phyloP scores from a whole-genome alignment of 1,140 invertebrate species.

The Heliconius melpomene region DNA sequence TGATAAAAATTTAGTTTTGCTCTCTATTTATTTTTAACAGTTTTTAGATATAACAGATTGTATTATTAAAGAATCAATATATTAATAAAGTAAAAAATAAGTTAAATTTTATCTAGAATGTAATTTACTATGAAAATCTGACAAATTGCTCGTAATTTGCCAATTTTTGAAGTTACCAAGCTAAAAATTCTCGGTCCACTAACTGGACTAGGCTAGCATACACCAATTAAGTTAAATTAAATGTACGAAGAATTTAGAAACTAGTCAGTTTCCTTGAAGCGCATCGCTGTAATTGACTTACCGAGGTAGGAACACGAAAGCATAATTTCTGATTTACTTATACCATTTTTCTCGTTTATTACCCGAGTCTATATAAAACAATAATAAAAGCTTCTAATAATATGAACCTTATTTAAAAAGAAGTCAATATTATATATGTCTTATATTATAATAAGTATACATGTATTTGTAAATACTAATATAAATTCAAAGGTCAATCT shows the following conservation, averaged over 20 bases:
- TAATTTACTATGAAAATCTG: constrained; percentile 4
- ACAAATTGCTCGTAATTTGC: neutral
- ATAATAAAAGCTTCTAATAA: neutral
- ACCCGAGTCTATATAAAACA: neutral
- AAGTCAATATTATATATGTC: neutral
- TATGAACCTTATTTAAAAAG: neutral
- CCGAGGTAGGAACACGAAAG: constrained; percentile 66
- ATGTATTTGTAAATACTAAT: too few species aligned
- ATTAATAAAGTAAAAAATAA: too few species aligned
- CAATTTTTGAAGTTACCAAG: constrained; percentile 17
- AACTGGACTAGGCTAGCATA: constrained; percentile 43
- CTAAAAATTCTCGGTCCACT: constrained; percentile 36
- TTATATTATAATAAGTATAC: too few species aligned
- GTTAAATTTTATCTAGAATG: neutral
- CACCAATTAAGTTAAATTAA: constrained; percentile 79
- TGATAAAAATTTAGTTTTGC: too few species aligned
- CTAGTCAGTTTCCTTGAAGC: constrained; percentile 79
- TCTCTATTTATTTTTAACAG: too few species aligned
- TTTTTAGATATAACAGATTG: too few species aligned
- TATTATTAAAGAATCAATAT: too few species aligned
- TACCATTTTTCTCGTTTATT: constrained; percentile 10
- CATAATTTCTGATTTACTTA: constrained; percentile 73
- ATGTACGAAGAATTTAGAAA: constrained; percentile 81
- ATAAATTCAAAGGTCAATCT: too few species aligned
- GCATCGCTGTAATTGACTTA: constrained; percentile 79